These are phyloP conservation scores for Ormia ochracea DNA, from an alignment of 2,888 invertebrate genomes.

Conservation along the genomic window DNA sequence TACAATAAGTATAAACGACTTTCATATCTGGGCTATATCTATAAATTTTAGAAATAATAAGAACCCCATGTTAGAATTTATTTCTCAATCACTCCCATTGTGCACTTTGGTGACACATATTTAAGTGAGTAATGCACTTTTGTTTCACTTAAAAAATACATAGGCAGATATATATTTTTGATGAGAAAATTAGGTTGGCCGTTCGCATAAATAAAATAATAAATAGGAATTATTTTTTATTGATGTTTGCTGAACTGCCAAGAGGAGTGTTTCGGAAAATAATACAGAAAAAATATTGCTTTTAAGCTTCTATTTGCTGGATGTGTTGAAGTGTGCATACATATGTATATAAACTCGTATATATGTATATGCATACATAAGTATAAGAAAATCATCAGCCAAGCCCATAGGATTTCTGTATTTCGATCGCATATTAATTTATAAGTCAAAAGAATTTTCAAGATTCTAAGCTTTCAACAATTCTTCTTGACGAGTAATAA, in stretches of 20 bases:
- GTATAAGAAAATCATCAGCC: slow-evolving; percentile 21
- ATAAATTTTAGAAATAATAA: neutral
- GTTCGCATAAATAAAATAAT: slow-evolving; percentile 31
- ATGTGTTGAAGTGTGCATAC: slow-evolving; percentile 2
- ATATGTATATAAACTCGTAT: neutral
- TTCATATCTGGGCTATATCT: neutral
- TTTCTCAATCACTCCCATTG: neutral
- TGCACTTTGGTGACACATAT: slow-evolving; percentile 54
- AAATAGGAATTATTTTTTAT: slow-evolving; percentile 45
- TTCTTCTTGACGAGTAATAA: neutral
- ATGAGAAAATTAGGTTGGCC: slow-evolving; percentile 53
- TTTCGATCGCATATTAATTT: slow-evolving; percentile 13
- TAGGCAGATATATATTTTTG: slow-evolving; percentile 42
- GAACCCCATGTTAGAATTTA: too few relatives aligned
- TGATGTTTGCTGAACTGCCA: slow-evolving; percentile 32
- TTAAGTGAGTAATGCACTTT: slow-evolving; percentile 44
- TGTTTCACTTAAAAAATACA: slow-evolving; percentile 19
- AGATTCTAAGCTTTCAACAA: neutral
- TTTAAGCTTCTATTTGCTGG: slow-evolving; percentile 14
- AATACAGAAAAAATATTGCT: neutral
- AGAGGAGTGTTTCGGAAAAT: slow-evolving; percentile 43
- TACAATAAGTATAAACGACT: neutral
- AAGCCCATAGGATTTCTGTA: slow-evolving; percentile 21
- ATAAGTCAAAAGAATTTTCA: neutral
- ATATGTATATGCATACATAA: slow-evolving; percentile 1